phyloP scores from a whole-genome alignment of 2,797 vertebrate genomes.

The Phataginus tricuspis region DNA sequence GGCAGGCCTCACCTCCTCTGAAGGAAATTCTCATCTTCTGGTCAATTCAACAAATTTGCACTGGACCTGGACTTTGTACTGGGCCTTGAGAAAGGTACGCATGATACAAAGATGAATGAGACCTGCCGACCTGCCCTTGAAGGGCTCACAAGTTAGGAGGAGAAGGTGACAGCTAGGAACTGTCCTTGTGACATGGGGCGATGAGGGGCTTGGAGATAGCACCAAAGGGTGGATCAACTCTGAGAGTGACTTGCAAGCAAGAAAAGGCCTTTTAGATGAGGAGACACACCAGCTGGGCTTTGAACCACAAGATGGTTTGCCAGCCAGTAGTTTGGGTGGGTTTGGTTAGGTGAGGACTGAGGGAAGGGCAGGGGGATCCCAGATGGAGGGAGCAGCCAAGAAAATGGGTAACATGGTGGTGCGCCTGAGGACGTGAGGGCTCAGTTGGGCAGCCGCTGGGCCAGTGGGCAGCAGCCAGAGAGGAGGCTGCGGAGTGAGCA shows the following conservation, averaged over 20 bases:
- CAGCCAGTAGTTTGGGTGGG: background rate
- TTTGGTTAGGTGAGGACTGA: background rate
- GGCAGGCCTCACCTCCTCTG: background rate
- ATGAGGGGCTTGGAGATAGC: background rate
- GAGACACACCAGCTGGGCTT: background rate
- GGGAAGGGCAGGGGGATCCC: background rate
- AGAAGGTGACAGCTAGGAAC: background rate
- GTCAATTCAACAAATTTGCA: background rate
- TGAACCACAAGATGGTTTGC: background rate
- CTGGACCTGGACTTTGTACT: background rate
- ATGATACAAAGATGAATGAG: background rate
- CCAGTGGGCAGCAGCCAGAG: background rate
- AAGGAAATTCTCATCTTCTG: background rate
- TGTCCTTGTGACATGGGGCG: background rate
- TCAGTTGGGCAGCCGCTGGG: background rate
- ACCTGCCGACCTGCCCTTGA: background rate
- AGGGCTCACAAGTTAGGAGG: background rate
- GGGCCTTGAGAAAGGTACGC: background rate
- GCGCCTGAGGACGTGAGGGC: background rate
- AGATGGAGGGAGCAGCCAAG: background rate
- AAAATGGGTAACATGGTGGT: fast-evolving
- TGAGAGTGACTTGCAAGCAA: background rate
- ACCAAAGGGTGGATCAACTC: background rate
- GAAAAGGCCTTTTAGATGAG: background rate
- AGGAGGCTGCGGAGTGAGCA: background rate